Evolutionary conservation across 2,113 vertebrate species (phyloP).

Genomic region (Aplodontia rufa): DNA sequence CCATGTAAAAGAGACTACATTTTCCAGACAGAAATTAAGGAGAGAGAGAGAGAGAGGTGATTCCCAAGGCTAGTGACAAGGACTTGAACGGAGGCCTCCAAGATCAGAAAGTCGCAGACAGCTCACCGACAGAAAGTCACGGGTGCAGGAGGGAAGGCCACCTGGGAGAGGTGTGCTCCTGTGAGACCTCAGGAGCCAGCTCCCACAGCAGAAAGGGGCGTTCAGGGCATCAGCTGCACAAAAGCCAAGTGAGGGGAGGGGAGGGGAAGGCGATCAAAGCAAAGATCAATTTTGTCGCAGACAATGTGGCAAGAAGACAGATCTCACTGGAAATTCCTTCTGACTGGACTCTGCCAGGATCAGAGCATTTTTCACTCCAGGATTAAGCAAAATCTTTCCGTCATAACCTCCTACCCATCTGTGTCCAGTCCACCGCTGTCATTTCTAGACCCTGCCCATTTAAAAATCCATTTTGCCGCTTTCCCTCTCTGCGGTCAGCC

Average conservation of each 20-base stretch:
- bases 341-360: conserved; percentile 48
- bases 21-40: neutral
- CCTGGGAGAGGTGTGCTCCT: rapidly evolving
- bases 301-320: conserved; percentile 39
- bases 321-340: conserved; percentile 18
- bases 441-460: neutral
- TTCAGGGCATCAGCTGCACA: neutral
- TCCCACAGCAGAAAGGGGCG: neutral
- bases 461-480: neutral
- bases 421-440: neutral
- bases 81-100: neutral
- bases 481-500: neutral
- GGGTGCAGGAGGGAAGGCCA: too few relatives aligned
- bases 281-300: conserved; percentile 40
- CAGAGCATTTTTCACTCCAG: conserved; percentile 24
- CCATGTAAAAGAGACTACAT: neutral
- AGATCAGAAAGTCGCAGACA: neutral
- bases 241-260: neutral
- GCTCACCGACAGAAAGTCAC: too few relatives aligned
- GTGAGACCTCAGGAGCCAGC: neutral
- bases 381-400: conserved; percentile 41
- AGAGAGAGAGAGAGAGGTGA: too few relatives aligned
- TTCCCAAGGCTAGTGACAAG: neutral
- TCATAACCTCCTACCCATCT: conserved; percentile 34
- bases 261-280: neutral